phyloP scores from a whole-genome alignment of 2,797 vertebrate species.

The Crypturellus tataupa region DNA sequence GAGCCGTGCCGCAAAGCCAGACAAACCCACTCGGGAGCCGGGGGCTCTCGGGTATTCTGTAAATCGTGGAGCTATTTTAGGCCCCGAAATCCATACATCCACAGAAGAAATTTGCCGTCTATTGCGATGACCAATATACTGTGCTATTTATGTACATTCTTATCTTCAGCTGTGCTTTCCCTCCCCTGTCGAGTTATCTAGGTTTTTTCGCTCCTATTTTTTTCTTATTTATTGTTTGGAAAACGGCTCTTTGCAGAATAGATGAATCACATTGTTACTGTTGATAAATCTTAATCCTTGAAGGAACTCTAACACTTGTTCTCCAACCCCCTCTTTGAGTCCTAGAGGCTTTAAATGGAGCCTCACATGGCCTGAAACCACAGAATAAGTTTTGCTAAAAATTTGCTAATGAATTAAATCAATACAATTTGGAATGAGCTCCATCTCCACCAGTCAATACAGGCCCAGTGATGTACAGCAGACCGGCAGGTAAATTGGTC shows the following conservation, averaged over 20 bases:
- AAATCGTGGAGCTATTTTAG: constrained; percentile 79
- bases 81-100: constrained; percentile 73
- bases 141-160: constrained; percentile 68
- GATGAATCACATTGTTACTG: not conserved
- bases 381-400: constrained; percentile 57
- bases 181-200: not conserved
- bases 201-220: not conserved
- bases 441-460: constrained; percentile 71
- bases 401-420: constrained; percentile 75
- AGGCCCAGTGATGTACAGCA: constrained; percentile 74
- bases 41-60: constrained; percentile 78
- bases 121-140: constrained; percentile 63
- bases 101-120: constrained; percentile 69
- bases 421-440: constrained; percentile 62
- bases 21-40: constrained; percentile 81
- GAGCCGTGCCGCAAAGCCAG: constrained; percentile 78
- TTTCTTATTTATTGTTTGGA: constrained; percentile 17
- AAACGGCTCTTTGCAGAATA: not conserved
- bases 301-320: not conserved
- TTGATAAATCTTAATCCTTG: not conserved
- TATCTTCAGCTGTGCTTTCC: constrained; percentile 44
- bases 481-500: constrained; percentile 75
- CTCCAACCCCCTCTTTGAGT: not conserved
- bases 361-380: constrained; percentile 22
- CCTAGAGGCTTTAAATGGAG: constrained; percentile 25